A percentile compares a stretch with the other conserved stretches of the same genome.
Evolutionary conservation across 2,888 invertebrate genomes (phyloP).

Genomic region (Netelia inedita): DNA sequence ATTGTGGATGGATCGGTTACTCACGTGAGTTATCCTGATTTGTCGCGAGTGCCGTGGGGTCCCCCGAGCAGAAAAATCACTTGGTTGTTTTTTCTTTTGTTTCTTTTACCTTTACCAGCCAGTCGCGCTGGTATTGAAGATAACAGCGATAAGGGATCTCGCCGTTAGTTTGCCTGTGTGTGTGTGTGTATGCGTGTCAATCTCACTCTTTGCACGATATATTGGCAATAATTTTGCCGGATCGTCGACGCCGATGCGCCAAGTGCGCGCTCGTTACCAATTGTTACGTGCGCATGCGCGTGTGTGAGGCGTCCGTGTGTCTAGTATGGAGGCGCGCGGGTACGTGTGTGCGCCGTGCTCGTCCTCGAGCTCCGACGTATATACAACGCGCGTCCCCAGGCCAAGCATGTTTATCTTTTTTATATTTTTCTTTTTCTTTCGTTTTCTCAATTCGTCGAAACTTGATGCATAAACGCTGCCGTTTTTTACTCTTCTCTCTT

Average conservation of each 20-base stretch:
- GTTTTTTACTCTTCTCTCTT: not conserved
- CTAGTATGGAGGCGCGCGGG: too few relatives aligned
- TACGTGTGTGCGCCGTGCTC: not conserved
- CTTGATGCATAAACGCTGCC: not conserved
- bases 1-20: conserved; percentile 25
- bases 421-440: not conserved
- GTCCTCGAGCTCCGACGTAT: not conserved
- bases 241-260: not conserved
- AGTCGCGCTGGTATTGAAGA: not conserved
- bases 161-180: not conserved
- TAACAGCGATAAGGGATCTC: not conserved
- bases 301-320: not conserved
- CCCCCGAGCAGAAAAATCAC: not conserved
- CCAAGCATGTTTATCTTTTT: not conserved
- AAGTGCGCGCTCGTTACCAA: not conserved
- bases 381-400: too few relatives aligned
- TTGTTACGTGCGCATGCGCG: not conserved
- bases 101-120: not conserved
- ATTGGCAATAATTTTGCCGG: conserved; percentile 6
- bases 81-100: not conserved
- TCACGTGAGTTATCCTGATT: conserved; percentile 34
- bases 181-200: not conserved
- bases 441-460: not conserved
- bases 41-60: not conserved
- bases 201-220: not conserved